Evolutionary conservation across 2,797 vertebrate species (phyloP), one percentile per base, ranked within the genome.

Genomic region (Acipenser ruthenus): DNA sequence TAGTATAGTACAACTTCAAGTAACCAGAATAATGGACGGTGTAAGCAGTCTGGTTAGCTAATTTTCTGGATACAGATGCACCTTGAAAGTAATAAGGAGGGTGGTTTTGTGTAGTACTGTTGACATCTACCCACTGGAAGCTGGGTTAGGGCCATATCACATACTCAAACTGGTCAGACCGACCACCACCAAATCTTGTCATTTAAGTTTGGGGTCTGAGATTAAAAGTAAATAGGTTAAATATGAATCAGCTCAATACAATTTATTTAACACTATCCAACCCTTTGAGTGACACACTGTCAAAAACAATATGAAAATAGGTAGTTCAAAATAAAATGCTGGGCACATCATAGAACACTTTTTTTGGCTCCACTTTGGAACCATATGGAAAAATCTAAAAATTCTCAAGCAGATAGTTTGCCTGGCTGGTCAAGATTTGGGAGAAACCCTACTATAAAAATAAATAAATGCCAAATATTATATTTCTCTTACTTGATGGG

Each of bases 171-270:
- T 55, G 52, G 12, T 55, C 12, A 55, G 7, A 55, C 9, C 10
- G 53, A 55, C 9, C 9, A 55, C 53, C 53, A 55, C 9, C 9
- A 55, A 55, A 37, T 37, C 37, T 37, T 37, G 37, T 37, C 37
- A 37, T 37, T 37, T 37, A 37, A 37, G 37, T 37, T 37, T 5
- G 5, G 0, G 37, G 37, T 37, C 37, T 37, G 37, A 37, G 37
- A 37, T 37, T 37, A 5, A 62, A 23, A 18, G 60, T 15, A 37
- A 6, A 37, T 5, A 5, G 18, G 4, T 37, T n/a, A 62, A 62
- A 37, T 62, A 62, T 62, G 60, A 62, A 23, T 62, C 60, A 62
- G 6, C 47, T 6, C 8, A 37, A 62, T 62, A 18, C 60, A 48
- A 37, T 48, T 48, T 10, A 10, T 62, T 62, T 62, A 6, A 62